Base-by-base conservation (phyloP, 2,113 vertebrate genomes). In the Urocitellus parryii region DNA sequence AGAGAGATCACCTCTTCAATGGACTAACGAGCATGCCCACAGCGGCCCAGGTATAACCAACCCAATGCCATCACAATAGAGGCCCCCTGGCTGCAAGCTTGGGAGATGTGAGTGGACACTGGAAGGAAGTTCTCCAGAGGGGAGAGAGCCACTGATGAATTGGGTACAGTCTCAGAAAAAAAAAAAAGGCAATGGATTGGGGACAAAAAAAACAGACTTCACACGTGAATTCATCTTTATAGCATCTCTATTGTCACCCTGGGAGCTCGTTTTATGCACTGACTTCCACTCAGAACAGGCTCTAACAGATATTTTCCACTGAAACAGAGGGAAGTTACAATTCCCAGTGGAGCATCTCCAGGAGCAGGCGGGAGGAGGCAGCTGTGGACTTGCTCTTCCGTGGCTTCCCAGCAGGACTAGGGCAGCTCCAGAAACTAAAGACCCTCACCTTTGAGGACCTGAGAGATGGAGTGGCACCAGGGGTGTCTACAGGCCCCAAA, bases 51-150 rank as follows among this genome's bases (percentile, higher is more conserved):
- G 16, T 4, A 32, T 5, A 14, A 16, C 17, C 73, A 4, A 20
- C 12, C 27, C 37, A 79, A 4, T 42, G 45, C 48, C 48, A 27
- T 42, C 77, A 25, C 34, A 1, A 8, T 16, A 58, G 51, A 79
- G 12, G 12, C 32, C 2, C 3, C 16, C 0, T 6, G 1, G 32
- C 17, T 72, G 42, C 24, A 17, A 1, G 39, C 61, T 5, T 67
- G 18, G 63, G 17, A 88, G 73, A 76, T 1, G 34, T 4, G 4
- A 1, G 11, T 42, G 63, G 9, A 34, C 7, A 63, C 42, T 1
- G 6, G 27, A 24, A 76, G 18, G 51, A 17, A 17, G 29, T 63
- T 56, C 51, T 76, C 58, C 9, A 18, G 58, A 77, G 6, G 0
- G 6, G 32, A 92, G 39, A 45, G 78, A 25, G 63, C 22, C 45